Percentiles rank a stretch among this genome's conserved stretches.
Evolutionary conservation across 2,113 vertebrate genomes (phyloP).

Genomic region (Dipodomys merriami): DNA sequence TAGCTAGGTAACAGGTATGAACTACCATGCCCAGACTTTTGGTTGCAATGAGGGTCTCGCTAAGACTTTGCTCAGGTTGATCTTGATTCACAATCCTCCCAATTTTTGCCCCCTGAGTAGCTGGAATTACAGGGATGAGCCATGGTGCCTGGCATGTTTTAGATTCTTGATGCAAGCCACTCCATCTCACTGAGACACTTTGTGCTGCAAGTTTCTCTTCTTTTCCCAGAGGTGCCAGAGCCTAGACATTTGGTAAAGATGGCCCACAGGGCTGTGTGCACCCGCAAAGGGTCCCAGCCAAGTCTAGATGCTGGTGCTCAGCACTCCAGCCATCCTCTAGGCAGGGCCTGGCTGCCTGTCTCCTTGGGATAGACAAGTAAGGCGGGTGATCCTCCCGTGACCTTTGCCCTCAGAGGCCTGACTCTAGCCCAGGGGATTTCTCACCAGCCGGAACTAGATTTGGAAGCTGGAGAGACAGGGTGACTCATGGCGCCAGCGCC

Average conservation of each 20-base stretch:
- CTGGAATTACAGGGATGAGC: too few species aligned
- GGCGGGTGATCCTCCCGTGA: neutral
- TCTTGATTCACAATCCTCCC: neutral
- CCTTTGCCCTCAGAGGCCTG: neutral
- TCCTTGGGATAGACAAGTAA: neutral
- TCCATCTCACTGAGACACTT: neutral
- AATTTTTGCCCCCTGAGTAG: neutral
- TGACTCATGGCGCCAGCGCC: conserved; percentile 48
- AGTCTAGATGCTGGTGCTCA: neutral
- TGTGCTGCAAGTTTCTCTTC: too few species aligned
- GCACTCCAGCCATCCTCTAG: too few species aligned
- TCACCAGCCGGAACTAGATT: neutral
- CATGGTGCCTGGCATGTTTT: too few species aligned
- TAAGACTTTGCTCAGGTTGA: neutral
- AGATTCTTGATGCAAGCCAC: neutral
- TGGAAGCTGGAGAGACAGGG: neutral
- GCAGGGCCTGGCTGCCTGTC: neutral
- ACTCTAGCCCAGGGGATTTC: neutral
- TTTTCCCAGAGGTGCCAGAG: neutral
- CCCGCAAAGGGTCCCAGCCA: neutral
- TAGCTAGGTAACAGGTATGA: too few species aligned
- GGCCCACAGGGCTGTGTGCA: too few species aligned
- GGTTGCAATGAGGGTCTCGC: too few species aligned
- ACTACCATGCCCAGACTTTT: too few species aligned
- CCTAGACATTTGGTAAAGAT: neutral